A percentile compares a stretch with the other conserved stretches of the same genome.
Conservation (phyloP, 2,888 invertebrate genomes). For the Yponomeuta malinellus region DNA sequence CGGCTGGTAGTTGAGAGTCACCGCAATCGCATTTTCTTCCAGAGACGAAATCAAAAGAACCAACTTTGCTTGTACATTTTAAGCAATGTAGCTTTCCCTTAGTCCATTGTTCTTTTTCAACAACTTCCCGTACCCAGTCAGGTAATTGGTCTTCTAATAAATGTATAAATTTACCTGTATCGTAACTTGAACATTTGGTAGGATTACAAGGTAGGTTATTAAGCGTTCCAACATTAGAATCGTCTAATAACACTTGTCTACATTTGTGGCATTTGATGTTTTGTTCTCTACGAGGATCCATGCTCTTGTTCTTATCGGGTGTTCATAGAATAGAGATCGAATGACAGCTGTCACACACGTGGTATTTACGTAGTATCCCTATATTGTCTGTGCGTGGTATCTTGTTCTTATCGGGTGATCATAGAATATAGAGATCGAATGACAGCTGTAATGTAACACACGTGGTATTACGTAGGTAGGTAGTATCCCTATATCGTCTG, state of each 20-base stretch:
- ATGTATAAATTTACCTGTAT: slow-evolving; percentile 57
- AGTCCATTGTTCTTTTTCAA: slow-evolving; percentile 77
- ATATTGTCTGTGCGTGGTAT: too few species aligned
- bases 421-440: too few species aligned
- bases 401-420: too few species aligned
- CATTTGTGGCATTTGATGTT: slow-evolving; percentile 67
- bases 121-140: slow-evolving; percentile 68
- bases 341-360: too few species aligned
- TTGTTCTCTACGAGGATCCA: slow-evolving; percentile 23
- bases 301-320: slow-evolving; percentile 9
- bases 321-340: too few species aligned
- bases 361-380: too few species aligned
- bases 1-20: slow-evolving; percentile 69
- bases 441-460: too few species aligned
- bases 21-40: slow-evolving; percentile 79
- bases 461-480: too few species aligned
- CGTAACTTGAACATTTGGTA: slow-evolving; percentile 44
- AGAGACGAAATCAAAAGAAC: slow-evolving; percentile 80
- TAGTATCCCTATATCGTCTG: too few species aligned
- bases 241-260: slow-evolving; percentile 46
- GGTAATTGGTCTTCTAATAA: slow-evolving; percentile 75
- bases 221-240: slow-evolving; percentile 28
- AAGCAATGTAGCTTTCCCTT: slow-evolving; percentile 81
- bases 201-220: slow-evolving; percentile 32
- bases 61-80: slow-evolving; percentile 77